These are phyloP conservation scores for Cabera pusaria DNA, from an alignment of 2,888 invertebrate species.

Conservation along the genomic window DNA sequence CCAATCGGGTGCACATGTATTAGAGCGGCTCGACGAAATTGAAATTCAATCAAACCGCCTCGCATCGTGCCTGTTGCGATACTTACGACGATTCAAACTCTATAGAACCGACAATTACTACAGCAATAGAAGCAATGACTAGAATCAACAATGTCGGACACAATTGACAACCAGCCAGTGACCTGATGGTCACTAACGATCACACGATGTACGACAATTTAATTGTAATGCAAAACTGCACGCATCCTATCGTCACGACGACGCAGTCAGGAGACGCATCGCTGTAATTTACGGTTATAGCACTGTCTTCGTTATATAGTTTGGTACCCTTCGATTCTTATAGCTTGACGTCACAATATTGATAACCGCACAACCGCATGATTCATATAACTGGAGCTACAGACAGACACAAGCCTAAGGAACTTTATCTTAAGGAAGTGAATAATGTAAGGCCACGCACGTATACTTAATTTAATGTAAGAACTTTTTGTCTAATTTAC, in stretches of 20 bases:
- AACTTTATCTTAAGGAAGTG: slow-evolving; percentile 28
- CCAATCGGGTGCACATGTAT: slow-evolving; percentile 30
- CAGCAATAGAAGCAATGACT: slow-evolving; percentile 49
- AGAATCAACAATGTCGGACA: slow-evolving; percentile 55
- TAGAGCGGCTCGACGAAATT: slow-evolving; percentile 49
- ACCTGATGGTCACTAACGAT: slow-evolving; percentile 44
- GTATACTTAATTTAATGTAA: slow-evolving; percentile 15
- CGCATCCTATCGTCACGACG: slow-evolving; percentile 57
- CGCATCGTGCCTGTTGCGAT: slow-evolving; percentile 33
- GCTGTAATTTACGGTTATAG: slow-evolving; percentile 14
- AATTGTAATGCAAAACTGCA: slow-evolving; percentile 72
- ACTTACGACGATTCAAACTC: slow-evolving; percentile 31
- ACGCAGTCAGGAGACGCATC: slow-evolving; percentile 8
- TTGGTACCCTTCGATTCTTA: no score
- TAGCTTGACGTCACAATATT: slow-evolving; percentile 25
- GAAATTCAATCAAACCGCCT: slow-evolving; percentile 53
- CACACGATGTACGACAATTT: slow-evolving; percentile 48
- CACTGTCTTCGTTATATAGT: slow-evolving; percentile 1
- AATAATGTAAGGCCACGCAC: slow-evolving; percentile 26
- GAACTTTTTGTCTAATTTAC: slow-evolving; percentile 24
- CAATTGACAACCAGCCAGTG: slow-evolving; percentile 54
- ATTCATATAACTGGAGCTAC: slow-evolving; percentile 19
- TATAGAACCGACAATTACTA: slow-evolving; percentile 39
- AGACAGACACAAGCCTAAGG: slow-evolving; percentile 16
- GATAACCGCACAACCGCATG: slow-evolving; percentile 17